These are phyloP conservation scores for Oceanodroma tethys DNA, from an alignment of 2,113 vertebrate species.

Conservation along the genomic window DNA sequence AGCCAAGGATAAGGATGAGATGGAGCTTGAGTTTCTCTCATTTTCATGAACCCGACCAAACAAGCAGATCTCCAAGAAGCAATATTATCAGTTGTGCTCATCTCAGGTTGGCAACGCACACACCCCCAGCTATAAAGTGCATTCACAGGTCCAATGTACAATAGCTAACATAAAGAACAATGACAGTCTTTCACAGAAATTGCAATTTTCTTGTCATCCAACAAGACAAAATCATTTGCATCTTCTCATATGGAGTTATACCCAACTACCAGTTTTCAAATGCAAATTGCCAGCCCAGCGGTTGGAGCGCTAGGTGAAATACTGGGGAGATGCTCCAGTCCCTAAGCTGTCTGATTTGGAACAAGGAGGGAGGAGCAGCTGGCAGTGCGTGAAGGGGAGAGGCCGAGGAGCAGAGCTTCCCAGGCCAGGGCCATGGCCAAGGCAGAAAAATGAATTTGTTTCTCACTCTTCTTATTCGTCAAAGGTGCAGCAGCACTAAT, in stretches of 20 bases:
- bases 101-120: neutral
- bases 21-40: neutral
- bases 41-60: neutral
- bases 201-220: neutral
- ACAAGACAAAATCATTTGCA: neutral
- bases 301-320: neutral
- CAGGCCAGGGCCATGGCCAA: neutral
- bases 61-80: neutral
- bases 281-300: neutral
- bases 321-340: accelerated
- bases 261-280: too few species aligned
- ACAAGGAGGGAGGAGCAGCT: neutral
- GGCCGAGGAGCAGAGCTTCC: neutral
- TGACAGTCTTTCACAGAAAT: neutral
- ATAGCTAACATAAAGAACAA: accelerated
- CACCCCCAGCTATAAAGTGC: accelerated
- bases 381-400: neutral
- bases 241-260: neutral
- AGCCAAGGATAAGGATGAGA: neutral
- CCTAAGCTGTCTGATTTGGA: neutral
- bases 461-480: neutral
- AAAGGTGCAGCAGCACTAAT: neutral
- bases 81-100: neutral
- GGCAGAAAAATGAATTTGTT: neutral
- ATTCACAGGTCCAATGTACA: accelerated